Conservation (phyloP, 64 coral and sea anemone species). For the Catalaphyllia jardinei region DNA sequence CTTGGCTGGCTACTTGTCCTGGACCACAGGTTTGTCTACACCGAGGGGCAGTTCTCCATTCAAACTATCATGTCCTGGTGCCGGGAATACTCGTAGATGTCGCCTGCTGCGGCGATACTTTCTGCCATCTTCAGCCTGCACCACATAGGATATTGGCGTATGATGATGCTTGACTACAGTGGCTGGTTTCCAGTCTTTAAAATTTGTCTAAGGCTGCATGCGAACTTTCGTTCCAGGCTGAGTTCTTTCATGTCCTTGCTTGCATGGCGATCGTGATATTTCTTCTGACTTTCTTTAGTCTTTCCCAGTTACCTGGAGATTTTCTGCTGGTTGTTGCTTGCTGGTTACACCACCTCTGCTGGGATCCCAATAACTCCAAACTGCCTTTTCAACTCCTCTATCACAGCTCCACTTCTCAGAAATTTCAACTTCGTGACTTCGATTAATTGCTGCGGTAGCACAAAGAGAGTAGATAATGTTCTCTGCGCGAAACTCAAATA, state of each 20-base stretch:
- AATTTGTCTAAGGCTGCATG: no score
- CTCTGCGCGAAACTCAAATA: neutral
- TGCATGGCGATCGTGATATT: no score
- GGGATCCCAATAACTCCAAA: constrained; percentile 26
- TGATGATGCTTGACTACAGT: constrained; percentile 44
- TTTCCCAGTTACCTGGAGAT: no score
- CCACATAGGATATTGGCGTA: constrained; percentile 35
- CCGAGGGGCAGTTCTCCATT: neutral
- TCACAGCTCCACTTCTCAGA: constrained; percentile 12
- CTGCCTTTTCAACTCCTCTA: constrained; percentile 1
- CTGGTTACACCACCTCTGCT: constrained; percentile 5
- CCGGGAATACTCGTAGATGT: constrained; percentile 29
- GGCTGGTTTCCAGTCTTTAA: constrained; percentile 21
- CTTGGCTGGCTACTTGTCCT: no score
- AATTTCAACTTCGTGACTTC: neutral
- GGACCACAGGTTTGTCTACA: neutral
- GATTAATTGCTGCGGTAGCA: constrained; percentile 18
- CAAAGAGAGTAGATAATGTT: neutral
- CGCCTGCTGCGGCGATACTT: neutral
- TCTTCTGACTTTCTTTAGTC: no score
- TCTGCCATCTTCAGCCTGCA: neutral
- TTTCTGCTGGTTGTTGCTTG: no score
- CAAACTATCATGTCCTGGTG: neutral
- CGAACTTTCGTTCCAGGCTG: no score
- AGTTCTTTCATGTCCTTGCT: no score